These are phyloP conservation scores for Minunthozetes semirufus DNA, from an alignment of 2,888 invertebrate genomes.

Conservation along the genomic window DNA sequence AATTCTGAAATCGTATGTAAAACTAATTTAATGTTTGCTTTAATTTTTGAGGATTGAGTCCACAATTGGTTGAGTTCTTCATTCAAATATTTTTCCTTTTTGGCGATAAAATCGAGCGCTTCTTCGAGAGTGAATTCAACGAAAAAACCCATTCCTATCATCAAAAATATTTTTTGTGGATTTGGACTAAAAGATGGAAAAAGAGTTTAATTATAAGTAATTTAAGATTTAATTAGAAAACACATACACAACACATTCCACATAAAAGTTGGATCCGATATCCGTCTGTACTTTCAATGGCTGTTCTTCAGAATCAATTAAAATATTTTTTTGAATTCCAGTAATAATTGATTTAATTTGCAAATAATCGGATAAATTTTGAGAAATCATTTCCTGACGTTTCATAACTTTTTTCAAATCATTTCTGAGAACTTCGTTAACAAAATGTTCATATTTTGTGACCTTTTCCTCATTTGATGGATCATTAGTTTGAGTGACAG, in stretches of 20 bases:
- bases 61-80: slow-evolving; percentile 58
- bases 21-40: slow-evolving; percentile 42
- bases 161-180: slow-evolving; percentile 60
- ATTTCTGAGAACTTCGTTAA: slow-evolving; percentile 69
- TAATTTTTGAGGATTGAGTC: slow-evolving; percentile 46
- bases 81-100: slow-evolving; percentile 61
- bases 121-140: slow-evolving; percentile 65
- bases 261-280: slow-evolving; percentile 38
- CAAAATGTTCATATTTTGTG: slow-evolving; percentile 60
- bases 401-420: slow-evolving; percentile 57
- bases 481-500: neutral
- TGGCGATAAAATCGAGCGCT: slow-evolving; percentile 63
- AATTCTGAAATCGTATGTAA: slow-evolving; percentile 36
- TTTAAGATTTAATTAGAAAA: neutral
- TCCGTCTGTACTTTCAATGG: slow-evolving; percentile 33
- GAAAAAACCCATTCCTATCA: slow-evolving; percentile 68
- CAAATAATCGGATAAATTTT: slow-evolving; percentile 63
- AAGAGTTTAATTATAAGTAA: neutral
- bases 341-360: slow-evolving; percentile 66
- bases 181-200: slow-evolving; percentile 50
- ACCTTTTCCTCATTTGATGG: neutral
- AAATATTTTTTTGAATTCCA: slow-evolving; percentile 51
- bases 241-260: slow-evolving; percentile 37
- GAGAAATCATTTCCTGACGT: slow-evolving; percentile 58
- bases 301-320: neutral